Evolutionary conservation across 1,140 invertebrate genomes (phyloP), one percentile per base, ranked within the genome.

Genomic region (Philotrypesis tridentata): DNA sequence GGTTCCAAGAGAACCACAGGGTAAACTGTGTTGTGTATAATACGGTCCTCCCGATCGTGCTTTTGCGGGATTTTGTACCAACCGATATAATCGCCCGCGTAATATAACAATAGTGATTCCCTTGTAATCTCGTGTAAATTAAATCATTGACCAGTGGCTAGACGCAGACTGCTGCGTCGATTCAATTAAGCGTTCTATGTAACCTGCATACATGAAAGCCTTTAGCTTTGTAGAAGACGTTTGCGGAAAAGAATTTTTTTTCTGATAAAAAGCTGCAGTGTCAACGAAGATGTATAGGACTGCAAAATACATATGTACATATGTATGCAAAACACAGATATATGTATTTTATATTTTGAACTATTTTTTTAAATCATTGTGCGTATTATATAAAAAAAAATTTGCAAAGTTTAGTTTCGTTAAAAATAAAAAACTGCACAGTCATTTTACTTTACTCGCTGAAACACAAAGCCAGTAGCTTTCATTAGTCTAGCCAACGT

Each of bases 401-500:
- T n/a, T n/a, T n/a, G n/a, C n/a, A n/a, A n/a, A n/a, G n/a, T n/a
- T n/a, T n/a, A n/a, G n/a, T n/a, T n/a, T n/a, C n/a, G n/a, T 37
- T 3, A 37, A 37, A 37, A 37, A 37, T 5, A n/a, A n/a, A n/a
- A n/a, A n/a, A n/a, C n/a, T n/a, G 33, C 4, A 5, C 9, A 37
- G 33, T 37, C 17, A 14, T 17, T 17, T 14, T 17, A 48, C 48
- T 55, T 55, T 55, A 55, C n/a, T 55, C 33, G 27, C 9, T 8
- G 21, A 74, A 5, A 5, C 72, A 21, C n/a, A 37, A 63, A 40
- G 65, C 55, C 29, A 48, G n/a, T 43, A 60, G 23, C 79, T 75
- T 81, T 81, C 72, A 74, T 81, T 81, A 81, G n/a, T 40, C 27
- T 31, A 73, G 63, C 65, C 68, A 74, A n/a, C 60, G n/a, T 80